Evolutionary conservation across 2,113 vertebrate genomes (phyloP).

Genomic region (Oreochromis niloticus): DNA sequence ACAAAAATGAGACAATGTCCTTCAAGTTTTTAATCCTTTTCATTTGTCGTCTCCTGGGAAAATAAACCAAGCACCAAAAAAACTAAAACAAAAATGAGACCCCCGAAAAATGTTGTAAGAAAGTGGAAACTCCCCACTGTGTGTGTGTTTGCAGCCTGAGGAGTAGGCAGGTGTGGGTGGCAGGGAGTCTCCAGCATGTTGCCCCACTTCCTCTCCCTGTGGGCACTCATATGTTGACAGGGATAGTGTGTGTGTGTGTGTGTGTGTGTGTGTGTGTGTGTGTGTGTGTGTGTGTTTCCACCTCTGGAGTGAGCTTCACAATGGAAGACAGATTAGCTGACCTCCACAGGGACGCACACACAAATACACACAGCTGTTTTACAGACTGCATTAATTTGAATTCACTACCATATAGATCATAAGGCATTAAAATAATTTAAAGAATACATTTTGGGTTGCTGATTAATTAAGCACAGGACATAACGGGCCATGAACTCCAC

Average conservation of each 20-base stretch:
- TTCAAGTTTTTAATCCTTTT: neutral
- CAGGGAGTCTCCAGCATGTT: conserved; percentile 5
- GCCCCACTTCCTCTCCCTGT: conserved; percentile 27
- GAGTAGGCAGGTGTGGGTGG: conserved; percentile 22
- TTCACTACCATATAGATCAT: neutral
- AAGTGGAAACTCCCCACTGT: neutral
- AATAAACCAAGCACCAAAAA: neutral
- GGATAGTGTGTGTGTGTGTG: too few relatives aligned
- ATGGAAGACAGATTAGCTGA: neutral
- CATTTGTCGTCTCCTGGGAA: neutral
- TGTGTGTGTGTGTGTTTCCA: neutral
- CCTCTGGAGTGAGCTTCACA: neutral
- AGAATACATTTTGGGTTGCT: neutral
- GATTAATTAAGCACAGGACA: neutral
- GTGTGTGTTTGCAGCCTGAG: neutral
- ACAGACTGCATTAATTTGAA: neutral
- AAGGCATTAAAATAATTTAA: neutral
- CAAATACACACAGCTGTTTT: neutral
- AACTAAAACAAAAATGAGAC: neutral
- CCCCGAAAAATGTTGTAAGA: neutral
- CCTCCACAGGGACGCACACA: neutral
- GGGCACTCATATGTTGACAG: neutral
- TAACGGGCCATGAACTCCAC: rapidly evolving
- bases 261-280: neutral
- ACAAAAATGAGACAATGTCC: neutral